Conservation (phyloP, 2,113 vertebrate species). For the Hemicordylus capensis region DNA sequence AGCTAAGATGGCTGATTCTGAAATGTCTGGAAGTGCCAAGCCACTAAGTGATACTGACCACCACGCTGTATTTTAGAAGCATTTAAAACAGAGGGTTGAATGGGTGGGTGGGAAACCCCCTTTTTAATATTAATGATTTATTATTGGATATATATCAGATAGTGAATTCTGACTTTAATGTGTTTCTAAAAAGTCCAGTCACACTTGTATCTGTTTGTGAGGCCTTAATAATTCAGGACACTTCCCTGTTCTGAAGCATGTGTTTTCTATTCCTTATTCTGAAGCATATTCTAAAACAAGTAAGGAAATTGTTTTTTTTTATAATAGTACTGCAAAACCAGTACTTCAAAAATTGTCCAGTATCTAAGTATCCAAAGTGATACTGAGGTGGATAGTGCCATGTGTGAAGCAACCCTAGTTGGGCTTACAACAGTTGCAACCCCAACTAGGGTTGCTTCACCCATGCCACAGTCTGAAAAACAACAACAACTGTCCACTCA, state of each 20-base stretch:
- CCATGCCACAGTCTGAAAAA: neutral
- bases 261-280: too few species aligned
- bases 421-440: too few species aligned
- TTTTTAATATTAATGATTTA: neutral
- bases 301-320: too few species aligned
- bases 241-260: neutral
- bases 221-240: neutral
- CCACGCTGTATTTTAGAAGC: too few species aligned
- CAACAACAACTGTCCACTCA: too few species aligned
- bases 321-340: too few species aligned
- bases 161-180: neutral
- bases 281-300: too few species aligned
- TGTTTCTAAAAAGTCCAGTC: neutral
- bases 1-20: neutral
- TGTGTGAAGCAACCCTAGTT: neutral
- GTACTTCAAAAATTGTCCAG: too few species aligned
- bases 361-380: neutral
- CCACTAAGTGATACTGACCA: neutral
- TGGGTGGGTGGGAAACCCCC: too few species aligned
- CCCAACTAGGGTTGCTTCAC: neutral
- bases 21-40: neutral
- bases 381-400: neutral
- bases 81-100: too few species aligned
- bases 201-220: neutral
- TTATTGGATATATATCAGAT: neutral